Conservation (phyloP, 2,888 invertebrate genomes). For the Parnassius mnemosyne region DNA sequence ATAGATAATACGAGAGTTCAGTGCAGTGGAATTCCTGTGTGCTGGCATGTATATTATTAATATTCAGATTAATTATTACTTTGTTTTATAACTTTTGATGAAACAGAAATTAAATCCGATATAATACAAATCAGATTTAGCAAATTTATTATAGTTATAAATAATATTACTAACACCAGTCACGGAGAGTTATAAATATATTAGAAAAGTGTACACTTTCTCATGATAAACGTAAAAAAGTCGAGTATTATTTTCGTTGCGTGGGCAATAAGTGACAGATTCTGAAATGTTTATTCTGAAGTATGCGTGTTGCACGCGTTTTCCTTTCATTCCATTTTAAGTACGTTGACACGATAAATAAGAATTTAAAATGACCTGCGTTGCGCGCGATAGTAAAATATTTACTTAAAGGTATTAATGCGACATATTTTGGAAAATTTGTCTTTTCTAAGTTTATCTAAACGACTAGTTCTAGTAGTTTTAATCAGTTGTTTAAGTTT, state of each 20-base stretch:
- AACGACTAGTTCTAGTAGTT: no score
- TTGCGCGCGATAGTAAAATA: not conserved
- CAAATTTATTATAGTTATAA: slow-evolving; percentile 7
- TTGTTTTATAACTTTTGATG: not conserved
- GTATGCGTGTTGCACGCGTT: slow-evolving; percentile 66
- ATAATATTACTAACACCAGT: slow-evolving; percentile 7
- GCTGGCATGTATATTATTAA: no score
- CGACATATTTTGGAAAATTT: no score
- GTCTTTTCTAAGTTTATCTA: no score
- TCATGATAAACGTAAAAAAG: slow-evolving; percentile 34
- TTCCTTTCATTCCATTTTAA: slow-evolving; percentile 38
- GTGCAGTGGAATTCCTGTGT: no score
- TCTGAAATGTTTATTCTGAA: slow-evolving; percentile 44
- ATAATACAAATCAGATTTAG: not conserved
- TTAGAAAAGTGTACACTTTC: slow-evolving; percentile 19
- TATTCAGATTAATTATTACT: not conserved
- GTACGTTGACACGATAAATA: slow-evolving; percentile 30
- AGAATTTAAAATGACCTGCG: slow-evolving; percentile 26
- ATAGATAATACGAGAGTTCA: no score
- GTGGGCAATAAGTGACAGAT: slow-evolving; percentile 43
- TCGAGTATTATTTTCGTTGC: slow-evolving; percentile 54
- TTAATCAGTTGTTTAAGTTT: no score
- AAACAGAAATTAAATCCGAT: not conserved
- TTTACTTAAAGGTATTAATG: no score
- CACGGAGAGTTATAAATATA: slow-evolving; percentile 17